Conservation (phyloP, 92 coral and sea anemone genomes). For the Siderastrea radians region DNA sequence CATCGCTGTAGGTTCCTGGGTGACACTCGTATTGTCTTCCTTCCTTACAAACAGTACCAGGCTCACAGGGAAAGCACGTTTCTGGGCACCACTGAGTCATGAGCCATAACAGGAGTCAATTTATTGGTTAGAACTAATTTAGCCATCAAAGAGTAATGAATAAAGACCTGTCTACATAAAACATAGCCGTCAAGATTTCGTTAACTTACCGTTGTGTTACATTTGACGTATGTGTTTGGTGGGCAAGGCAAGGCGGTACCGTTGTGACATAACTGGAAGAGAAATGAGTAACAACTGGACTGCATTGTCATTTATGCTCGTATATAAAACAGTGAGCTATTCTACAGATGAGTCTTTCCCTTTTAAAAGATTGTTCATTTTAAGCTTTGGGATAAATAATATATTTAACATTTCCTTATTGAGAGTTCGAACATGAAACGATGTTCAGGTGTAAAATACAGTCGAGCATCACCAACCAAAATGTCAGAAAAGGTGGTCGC, state of each 20-base stretch:
- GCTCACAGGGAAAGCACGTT: conserved; percentile 91
- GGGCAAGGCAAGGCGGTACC: conserved; percentile 96
- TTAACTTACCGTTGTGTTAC: conserved; percentile 84
- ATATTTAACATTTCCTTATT: too few relatives aligned
- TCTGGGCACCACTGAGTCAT: conserved; percentile 88
- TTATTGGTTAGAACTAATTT: not conserved
- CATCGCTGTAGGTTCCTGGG: conserved; percentile 98
- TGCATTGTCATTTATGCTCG: not conserved
- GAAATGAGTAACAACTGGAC: not conserved
- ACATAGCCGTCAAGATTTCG: not conserved
- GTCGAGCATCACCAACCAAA: too few relatives aligned
- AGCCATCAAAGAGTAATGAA: not conserved
- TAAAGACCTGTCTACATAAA: not conserved
- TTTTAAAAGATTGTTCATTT: too few relatives aligned
- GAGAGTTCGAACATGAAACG: too few relatives aligned
- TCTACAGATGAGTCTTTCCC: too few relatives aligned
- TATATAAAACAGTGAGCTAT: not conserved
- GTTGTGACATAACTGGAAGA: conserved; percentile 86
- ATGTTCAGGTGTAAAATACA: too few relatives aligned
- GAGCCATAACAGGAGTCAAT: not conserved
- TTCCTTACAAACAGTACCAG: conserved; percentile 94
- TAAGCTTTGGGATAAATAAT: too few relatives aligned
- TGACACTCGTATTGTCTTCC: conserved; percentile 90
- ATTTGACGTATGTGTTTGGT: conserved; percentile 89
- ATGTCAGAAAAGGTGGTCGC: too few relatives aligned